Evolutionary conservation across 2,797 vertebrate genomes (phyloP).

Genomic region (Vespertilio murinus): DNA sequence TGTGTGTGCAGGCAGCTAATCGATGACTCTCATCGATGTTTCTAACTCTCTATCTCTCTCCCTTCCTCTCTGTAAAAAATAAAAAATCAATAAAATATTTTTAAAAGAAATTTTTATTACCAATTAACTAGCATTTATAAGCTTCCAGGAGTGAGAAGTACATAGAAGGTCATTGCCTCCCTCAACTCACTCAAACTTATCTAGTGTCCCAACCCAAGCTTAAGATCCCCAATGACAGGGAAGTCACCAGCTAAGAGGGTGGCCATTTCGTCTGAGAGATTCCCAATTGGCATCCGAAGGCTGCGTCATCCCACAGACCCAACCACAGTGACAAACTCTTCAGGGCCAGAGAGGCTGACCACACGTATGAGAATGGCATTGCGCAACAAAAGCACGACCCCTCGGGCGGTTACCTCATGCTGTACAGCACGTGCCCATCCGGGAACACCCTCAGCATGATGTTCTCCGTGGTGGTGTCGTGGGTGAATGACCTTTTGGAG

Average conservation of each 20-base stretch:
- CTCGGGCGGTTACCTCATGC: constrained; percentile 90
- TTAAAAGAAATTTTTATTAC: not conserved
- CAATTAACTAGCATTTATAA: not conserved
- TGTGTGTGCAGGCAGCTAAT: no score
- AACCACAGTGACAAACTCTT: not conserved
- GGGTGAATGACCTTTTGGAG: constrained; percentile 97
- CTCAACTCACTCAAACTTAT: not conserved
- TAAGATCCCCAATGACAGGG: not conserved
- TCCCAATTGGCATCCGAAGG: not conserved
- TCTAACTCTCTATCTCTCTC: no score
- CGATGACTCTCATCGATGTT: no score
- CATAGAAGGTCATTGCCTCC: not conserved
- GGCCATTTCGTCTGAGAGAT: not conserved
- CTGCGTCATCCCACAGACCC: not conserved
- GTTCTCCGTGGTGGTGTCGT: constrained; percentile 96
- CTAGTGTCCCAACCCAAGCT: not conserved
- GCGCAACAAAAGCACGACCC: not conserved
- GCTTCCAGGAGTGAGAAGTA: not conserved
- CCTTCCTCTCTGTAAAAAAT: no score
- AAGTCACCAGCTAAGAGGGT: not conserved
- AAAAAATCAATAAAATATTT: no score
- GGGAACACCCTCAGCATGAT: constrained; percentile 97
- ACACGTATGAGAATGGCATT: rapidly evolving
- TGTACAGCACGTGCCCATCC: constrained; percentile 96
- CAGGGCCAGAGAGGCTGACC: not conserved